Conservation (phyloP, 2,797 vertebrate species). For the Peromyscus melanophrys region DNA sequence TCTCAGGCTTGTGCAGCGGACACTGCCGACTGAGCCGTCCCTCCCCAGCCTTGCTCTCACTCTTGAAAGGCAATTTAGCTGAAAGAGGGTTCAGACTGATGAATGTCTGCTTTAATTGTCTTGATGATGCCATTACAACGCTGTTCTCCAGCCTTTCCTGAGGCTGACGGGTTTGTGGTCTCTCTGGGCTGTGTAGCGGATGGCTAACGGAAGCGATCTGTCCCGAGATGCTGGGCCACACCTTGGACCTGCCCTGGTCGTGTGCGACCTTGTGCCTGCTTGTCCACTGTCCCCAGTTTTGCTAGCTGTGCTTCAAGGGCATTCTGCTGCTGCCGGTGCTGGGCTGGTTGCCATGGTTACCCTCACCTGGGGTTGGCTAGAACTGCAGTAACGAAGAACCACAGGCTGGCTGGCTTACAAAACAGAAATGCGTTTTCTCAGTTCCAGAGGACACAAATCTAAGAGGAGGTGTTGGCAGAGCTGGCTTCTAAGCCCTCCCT, state of each 20-base stretch:
- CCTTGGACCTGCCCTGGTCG: neutral
- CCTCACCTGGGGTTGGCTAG: neutral
- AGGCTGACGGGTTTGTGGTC: neutral
- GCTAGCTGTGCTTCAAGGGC: neutral
- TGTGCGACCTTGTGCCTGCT: neutral
- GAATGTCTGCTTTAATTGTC: conserved; percentile 12
- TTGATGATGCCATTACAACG: neutral
- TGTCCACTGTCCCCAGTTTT: too few relatives aligned
- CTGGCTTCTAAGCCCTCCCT: neutral
- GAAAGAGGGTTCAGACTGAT: conserved; percentile 17
- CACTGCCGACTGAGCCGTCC: neutral
- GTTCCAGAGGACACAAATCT: neutral
- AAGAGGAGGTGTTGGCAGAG: neutral
- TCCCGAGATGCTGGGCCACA: neutral
- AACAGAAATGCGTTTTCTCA: neutral
- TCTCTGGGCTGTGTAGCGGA: neutral
- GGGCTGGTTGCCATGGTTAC: neutral
- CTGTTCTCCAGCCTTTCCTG: neutral
- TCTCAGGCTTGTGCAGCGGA: neutral
- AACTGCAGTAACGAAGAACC: neutral
- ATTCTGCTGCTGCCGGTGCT: neutral
- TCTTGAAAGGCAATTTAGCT: conserved; percentile 21
- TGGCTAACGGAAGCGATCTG: neutral
- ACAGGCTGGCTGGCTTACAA: neutral
- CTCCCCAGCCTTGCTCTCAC: neutral